Conservation (phyloP, 30 jellyfish, hydroid and myxozoan genomes). For the Sanderia malayensis region DNA sequence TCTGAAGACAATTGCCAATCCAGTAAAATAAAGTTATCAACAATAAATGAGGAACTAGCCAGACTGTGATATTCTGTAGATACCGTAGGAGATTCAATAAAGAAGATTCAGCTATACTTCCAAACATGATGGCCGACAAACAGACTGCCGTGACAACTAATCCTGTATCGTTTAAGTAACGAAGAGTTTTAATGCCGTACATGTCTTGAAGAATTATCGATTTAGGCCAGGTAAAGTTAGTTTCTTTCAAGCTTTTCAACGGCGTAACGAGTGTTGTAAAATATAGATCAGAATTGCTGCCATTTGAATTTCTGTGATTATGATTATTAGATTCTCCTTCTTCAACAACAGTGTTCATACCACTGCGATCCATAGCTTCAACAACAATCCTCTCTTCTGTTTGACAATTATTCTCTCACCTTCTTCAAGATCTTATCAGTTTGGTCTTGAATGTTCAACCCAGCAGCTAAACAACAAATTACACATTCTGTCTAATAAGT, state of each 20-base stretch:
- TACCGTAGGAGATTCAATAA: constrained; percentile 17
- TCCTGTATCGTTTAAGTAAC: constrained; percentile 49
- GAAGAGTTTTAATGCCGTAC: constrained; percentile 25
- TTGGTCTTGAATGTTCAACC: no score
- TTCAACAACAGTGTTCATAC: not conserved
- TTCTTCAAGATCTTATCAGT: no score
- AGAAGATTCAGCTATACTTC: constrained; percentile 33
- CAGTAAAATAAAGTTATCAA: constrained; percentile 40
- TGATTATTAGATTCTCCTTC: constrained; percentile 28
- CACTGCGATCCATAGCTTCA: not conserved
- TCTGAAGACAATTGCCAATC: constrained; percentile 41
- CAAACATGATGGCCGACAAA: constrained; percentile 62
- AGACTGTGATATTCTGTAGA: constrained; percentile 24
- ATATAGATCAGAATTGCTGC: constrained; percentile 49
- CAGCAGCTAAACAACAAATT: no score
- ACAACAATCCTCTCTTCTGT: no score
- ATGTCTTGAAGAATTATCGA: constrained; percentile 13
- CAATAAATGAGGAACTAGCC: constrained; percentile 32
- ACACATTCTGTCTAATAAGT: not conserved
- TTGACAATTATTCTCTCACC: no score
- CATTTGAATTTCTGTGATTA: constrained; percentile 29
- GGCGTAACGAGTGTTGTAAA: constrained; percentile 62
- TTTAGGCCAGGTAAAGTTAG: constrained; percentile 43
- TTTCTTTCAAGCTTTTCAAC: constrained; percentile 23
- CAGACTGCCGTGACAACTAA: constrained; percentile 43